Base-by-base conservation (phyloP, 2,888 invertebrate genomes). In the Blastobasis lacticolella region DNA sequence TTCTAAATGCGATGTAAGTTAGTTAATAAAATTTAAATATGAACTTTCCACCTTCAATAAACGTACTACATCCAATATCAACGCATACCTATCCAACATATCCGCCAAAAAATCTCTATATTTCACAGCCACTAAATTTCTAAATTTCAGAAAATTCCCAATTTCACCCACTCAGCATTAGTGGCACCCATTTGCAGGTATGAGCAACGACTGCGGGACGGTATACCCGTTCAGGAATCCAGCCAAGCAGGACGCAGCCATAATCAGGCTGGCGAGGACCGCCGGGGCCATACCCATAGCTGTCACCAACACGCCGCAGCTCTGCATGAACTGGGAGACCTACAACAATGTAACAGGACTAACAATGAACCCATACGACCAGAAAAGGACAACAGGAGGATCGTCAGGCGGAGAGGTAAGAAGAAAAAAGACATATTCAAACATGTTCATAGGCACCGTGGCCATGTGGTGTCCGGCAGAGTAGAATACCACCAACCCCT, bases 311-410 rank as follows among this genome's bases (percentile, higher is more conserved):
- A 94, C 96, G 0, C 96, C 97, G 0, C 97, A 97, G 69, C 87
- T 96, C 48, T 97, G 97, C 67, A 90, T 97, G 91, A 95, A 95
- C 87, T 96, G 95, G 93, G 97, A 98, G 80, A 95, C 95, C 0
- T 92, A 91, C 62, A 98, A 98, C 81, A 94, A 93, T 53, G 91
- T 97, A 0, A 94, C 94, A 42, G 98, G 98, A 0, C 89, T 93
- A 45, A 95, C 97, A 0, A 92, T 90, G 69, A 98, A 98, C 81
- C 97, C 98, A 0, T 97, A 97, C 69, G 94, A 97, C 71, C 91
- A 93, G 50, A 91, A 90, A 38, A 90, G 94, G 59, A 96, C 92
- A 0, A 91, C 93, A 5, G 98, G 97, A 0, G 98, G 98, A 5
- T 97, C 97, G 10, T 96, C 97, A 38, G 97, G 97, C 55, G 95